These are phyloP conservation scores for Planococcus citri DNA, from an alignment of 1,140 invertebrate species.

Conservation along the genomic window DNA sequence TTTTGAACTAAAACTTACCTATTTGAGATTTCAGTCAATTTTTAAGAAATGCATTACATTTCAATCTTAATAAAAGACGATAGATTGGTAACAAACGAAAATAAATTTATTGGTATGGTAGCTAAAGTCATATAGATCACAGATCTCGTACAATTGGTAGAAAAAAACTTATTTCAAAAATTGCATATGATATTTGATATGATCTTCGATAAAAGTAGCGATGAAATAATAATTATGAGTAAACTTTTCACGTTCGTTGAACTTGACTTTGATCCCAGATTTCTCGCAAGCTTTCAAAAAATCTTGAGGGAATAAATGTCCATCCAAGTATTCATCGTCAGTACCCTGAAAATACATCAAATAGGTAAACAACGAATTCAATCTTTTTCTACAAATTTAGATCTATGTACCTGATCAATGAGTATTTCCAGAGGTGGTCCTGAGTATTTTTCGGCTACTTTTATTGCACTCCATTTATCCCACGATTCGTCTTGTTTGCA, in stretches of 20 bases:
- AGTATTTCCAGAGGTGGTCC: constrained; percentile 73
- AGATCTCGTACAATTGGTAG: too few relatives aligned
- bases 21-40: too few relatives aligned
- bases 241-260: constrained; percentile 44
- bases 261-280: constrained; percentile 50
- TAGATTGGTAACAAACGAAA: too few relatives aligned
- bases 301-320: constrained; percentile 76
- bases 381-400: background rate
- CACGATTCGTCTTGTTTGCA: constrained; percentile 48
- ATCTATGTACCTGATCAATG: constrained; percentile 90
- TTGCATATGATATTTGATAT: constrained; percentile 77
- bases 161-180: constrained; percentile 10
- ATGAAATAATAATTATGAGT: constrained; percentile 97
- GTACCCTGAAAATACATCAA: constrained; percentile 48
- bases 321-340: constrained; percentile 66
- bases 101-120: too few relatives aligned
- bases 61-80: too few relatives aligned
- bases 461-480: constrained; percentile 79
- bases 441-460: constrained; percentile 67
- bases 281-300: constrained; percentile 55
- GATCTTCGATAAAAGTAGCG: constrained; percentile 82
- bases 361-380: background rate
- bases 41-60: too few relatives aligned
- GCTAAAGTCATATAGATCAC: too few relatives aligned
- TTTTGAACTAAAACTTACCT: too few relatives aligned